Conservation (phyloP, 2,113 vertebrate genomes). For the Sylvietta virens region DNA sequence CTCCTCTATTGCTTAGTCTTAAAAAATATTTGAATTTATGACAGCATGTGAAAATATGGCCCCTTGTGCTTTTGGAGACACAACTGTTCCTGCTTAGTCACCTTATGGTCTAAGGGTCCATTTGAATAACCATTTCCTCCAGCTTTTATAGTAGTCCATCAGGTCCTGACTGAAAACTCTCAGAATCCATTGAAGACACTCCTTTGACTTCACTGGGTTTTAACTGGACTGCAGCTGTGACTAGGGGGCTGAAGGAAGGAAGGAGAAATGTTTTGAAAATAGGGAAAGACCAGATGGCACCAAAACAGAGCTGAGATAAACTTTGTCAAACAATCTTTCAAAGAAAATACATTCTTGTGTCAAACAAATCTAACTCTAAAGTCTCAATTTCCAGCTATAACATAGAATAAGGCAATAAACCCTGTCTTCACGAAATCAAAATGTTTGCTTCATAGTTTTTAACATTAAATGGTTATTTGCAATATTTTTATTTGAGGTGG, state of each 20-base stretch:
- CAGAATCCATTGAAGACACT: neutral
- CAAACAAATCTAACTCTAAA: slow-evolving; percentile 52
- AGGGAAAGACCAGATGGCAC: slow-evolving; percentile 29
- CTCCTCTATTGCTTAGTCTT: slow-evolving; percentile 68
- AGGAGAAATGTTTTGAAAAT: slow-evolving; percentile 44
- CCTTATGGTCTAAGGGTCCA: slow-evolving; percentile 40
- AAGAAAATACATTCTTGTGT: slow-evolving; percentile 40
- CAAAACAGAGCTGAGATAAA: slow-evolving; percentile 49
- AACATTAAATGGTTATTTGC: slow-evolving; percentile 34
- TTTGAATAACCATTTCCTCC: slow-evolving; percentile 34
- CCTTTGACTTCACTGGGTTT: slow-evolving; percentile 50
- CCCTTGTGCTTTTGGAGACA: slow-evolving; percentile 61
- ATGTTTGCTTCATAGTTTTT: slow-evolving; percentile 63
- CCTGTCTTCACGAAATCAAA: slow-evolving; percentile 58
- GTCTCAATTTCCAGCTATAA: slow-evolving; percentile 65
- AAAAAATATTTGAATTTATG: slow-evolving; percentile 37
- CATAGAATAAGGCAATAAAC: slow-evolving; percentile 72
- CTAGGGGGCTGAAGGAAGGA: slow-evolving; percentile 38
- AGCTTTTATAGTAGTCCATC: slow-evolving; percentile 19
- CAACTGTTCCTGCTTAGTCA: slow-evolving; percentile 56
- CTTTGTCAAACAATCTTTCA: slow-evolving; percentile 40
- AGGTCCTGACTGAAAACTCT: slow-evolving; percentile 10
- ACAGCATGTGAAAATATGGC: slow-evolving; percentile 45
- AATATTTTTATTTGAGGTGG: slow-evolving; percentile 54
- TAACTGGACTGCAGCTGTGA: slow-evolving; percentile 27